Evolutionary conservation across 2,113 vertebrate genomes (phyloP), one percentile per base, ranked within the genome.

Genomic region (Clarias magur): DNA sequence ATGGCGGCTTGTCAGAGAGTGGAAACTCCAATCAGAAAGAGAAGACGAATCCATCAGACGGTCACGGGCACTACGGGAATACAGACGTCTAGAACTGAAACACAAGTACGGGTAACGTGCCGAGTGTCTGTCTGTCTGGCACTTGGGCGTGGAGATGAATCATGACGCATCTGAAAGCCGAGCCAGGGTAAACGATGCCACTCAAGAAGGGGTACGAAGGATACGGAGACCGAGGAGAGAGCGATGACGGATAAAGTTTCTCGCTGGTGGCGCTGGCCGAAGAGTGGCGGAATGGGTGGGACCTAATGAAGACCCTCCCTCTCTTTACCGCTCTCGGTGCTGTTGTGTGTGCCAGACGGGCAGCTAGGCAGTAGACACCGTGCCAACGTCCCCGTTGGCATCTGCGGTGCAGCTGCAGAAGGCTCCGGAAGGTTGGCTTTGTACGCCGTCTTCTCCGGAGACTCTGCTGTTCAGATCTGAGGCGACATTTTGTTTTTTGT

Each of bases 261-360:
- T 53, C 67, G 48, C 48, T 89, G 92, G 88, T 92, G 93, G 92
- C 94, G 92, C 92, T 93, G 90, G 91, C 92, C 81, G 88, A 34
- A 42, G 73, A 88, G 90, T 89, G 82, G 90, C 89, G 7, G 88
- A 89, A 87, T 91, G 92, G 85, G 91, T 88, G 89, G 92, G 90
- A 92, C 86, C 90, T 91, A 91, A 90, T 72, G 83, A 94, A 93
- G 93, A 93, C 86, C 94, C 95, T 93, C 95, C 95, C 89, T 88
- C 90, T 89, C 81, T 11, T 92, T 91, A 87, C 82, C 88, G 88
- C 86, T 86, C 92, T 87, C 84, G n/a, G 91, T 90, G 91, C 92
- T 86, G 89, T 87, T 91, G 88, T 91, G 83, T 88, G 91, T 95
- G 94, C 95, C 94, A 95, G 91, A 90, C 92, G 93, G 91, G 89